Conservation (phyloP, 2,797 vertebrate genomes). For the Helicolenus hilgendorfi region DNA sequence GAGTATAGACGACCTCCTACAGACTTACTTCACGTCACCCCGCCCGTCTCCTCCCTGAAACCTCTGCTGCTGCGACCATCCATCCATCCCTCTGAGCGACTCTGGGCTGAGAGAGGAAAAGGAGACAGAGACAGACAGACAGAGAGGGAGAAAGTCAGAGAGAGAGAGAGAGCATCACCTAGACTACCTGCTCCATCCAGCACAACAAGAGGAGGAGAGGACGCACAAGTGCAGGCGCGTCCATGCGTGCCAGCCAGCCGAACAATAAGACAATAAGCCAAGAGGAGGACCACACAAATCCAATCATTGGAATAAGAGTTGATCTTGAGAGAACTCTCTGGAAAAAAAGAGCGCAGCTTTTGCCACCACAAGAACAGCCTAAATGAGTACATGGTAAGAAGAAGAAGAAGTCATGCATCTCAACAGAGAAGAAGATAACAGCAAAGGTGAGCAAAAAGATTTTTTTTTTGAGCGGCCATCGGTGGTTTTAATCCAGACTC, state of each 20-base stretch:
- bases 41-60: slow-evolving; percentile 87
- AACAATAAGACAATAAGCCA: slow-evolving; percentile 63
- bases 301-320: slow-evolving; percentile 82
- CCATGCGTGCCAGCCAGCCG: slow-evolving; percentile 76
- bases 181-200: slow-evolving; percentile 83
- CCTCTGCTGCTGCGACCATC: slow-evolving; percentile 60
- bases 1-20: slow-evolving; percentile 78
- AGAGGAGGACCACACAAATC: slow-evolving; percentile 39
- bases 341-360: slow-evolving; percentile 49
- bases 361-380: slow-evolving; percentile 54
- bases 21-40: slow-evolving; percentile 85
- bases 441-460: slow-evolving; percentile 86
- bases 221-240: slow-evolving; percentile 86
- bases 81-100: slow-evolving; percentile 72
- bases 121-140: background rate
- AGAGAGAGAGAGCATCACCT: slow-evolving; percentile 59
- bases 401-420: slow-evolving; percentile 88
- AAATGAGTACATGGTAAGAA: slow-evolving; percentile 74
- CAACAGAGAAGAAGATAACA: slow-evolving; percentile 89
- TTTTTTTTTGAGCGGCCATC: slow-evolving; percentile 29
- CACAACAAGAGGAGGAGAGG: slow-evolving; percentile 72
- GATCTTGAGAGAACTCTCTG: slow-evolving; percentile 68
- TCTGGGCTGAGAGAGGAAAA: slow-evolving; percentile 35
- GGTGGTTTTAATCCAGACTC: slow-evolving; percentile 22
- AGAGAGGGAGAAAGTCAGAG: slow-evolving; percentile 9